Evolutionary conservation across 2,888 invertebrate species (phyloP), one percentile per base, ranked within the genome.

Genomic region (Elysia crispata): DNA sequence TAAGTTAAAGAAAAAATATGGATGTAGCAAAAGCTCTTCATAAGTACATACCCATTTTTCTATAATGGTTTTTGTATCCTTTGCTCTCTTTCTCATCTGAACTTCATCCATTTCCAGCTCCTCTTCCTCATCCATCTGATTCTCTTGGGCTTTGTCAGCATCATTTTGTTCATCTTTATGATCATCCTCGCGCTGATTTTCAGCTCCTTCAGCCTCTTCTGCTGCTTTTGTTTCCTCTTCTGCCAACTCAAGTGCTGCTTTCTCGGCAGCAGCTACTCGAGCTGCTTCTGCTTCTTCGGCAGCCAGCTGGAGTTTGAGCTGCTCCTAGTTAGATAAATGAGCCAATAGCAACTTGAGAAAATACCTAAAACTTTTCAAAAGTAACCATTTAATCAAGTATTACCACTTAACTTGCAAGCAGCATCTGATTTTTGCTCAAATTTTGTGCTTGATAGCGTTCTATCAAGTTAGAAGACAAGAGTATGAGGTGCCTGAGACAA

Each of bases 91-190:
- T 28, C 50, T 69, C 50, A 73, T 31, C 11, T 18, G 72, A 30
- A 83, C 83, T 23, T 83, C 83, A 33, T 82, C 81, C 28, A 67
- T 79, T 66, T 84, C 83, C 8, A 25, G 13, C 25, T 15, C 67
- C 60, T 49, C 57, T n/a, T 81, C 72, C 49, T 25, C 78, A 50
- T 41, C 66, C 31, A 1, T 31, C 11, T 18, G 23, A 57, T 41
- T 30, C 30, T 75, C 74, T 57, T 41, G 41, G 11, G 41, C 11
- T 6, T 41, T 41, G 41, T 76, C 60, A 25, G 31, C 49, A 25
- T 49, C 75, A 15, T 15, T 49, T 20, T 41, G 62, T 30, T 20
- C 62, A 30, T 41, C 54, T 49, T 64, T 18, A 50, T 76, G 60
- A 8, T 13, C 31, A n/a, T 6, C 25, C 15, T 50, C 73, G 18